Conservation (phyloP, 1,140 invertebrate genomes). For the Mizuhopecten yessoensis region DNA sequence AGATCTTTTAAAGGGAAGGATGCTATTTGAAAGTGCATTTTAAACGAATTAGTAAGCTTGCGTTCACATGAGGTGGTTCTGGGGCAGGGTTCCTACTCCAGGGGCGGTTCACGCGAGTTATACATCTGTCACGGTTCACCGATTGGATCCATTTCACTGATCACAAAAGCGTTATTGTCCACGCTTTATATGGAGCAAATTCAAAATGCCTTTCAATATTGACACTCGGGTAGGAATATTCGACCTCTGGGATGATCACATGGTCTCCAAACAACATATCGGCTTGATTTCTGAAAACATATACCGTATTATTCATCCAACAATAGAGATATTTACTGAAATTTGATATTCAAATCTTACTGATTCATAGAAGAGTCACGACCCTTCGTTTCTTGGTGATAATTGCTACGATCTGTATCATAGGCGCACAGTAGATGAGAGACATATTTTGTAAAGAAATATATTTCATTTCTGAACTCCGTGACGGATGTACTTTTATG, state of each 20-base stretch:
- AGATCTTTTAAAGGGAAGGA: background rate
- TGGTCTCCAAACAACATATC: background rate
- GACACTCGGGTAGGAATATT: background rate
- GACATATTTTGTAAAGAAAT: conserved; percentile 11
- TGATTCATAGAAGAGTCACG: background rate
- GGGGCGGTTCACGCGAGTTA: background rate
- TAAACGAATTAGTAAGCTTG: background rate
- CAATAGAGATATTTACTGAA: conserved; percentile 19
- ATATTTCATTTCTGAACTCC: background rate
- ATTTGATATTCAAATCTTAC: background rate
- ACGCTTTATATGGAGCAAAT: background rate
- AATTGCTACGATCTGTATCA: background rate
- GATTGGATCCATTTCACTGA: conserved; percentile 24
- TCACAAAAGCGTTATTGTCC: conserved; percentile 9
- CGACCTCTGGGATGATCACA: background rate
- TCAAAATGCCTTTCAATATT: conserved; percentile 32
- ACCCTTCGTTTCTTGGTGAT: background rate
- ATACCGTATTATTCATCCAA: conserved; percentile 24
- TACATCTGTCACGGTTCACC: background rate
- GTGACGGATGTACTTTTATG: background rate
- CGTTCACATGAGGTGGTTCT: background rate
- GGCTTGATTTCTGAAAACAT: background rate
- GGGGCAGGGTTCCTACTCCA: background rate
- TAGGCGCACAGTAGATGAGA: background rate
- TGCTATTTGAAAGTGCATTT: conserved; percentile 3